phyloP scores from a whole-genome alignment of 2,113 vertebrate genomes.

The Peromyscus polionotus region DNA sequence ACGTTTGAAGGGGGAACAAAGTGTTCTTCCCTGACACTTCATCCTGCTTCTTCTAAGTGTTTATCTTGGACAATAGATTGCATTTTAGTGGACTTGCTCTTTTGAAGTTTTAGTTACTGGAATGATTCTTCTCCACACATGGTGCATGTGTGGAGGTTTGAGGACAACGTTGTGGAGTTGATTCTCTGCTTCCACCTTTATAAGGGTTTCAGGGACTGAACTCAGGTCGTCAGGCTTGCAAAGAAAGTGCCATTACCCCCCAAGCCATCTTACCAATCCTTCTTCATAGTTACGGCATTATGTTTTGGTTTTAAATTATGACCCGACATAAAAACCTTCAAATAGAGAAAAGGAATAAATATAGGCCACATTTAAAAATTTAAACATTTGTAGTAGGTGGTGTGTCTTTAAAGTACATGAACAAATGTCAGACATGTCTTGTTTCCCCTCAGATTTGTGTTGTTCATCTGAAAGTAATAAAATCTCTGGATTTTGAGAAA shows the following conservation, averaged over 20 bases:
- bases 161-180: not conserved
- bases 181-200: too few species aligned
- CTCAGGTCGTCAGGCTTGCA: not conserved
- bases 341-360: not conserved
- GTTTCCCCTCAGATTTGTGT: not conserved
- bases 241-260: not conserved
- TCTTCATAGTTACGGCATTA: not conserved
- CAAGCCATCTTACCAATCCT: not conserved
- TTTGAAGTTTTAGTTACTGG: slow-evolving; percentile 68
- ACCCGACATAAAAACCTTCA: slow-evolving; percentile 10
- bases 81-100: slow-evolving; percentile 52
- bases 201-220: too few species aligned
- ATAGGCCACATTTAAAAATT: not conserved
- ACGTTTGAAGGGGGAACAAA: slow-evolving; percentile 58
- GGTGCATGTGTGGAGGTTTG: not conserved
- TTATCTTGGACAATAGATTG: slow-evolving; percentile 70
- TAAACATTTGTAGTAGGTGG: not conserved
- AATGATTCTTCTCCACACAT: not conserved
- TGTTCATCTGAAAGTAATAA: slow-evolving; percentile 19
- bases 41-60: slow-evolving; percentile 73
- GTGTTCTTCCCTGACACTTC: slow-evolving; percentile 56
- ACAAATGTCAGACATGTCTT: not conserved
- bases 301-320: slow-evolving; percentile 59
- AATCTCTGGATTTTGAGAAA: not conserved
- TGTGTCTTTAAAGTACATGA: slow-evolving; percentile 9